These are phyloP conservation scores for Schrankia costaestrigalis DNA, from an alignment of 2,888 invertebrate genomes.

Conservation along the genomic window DNA sequence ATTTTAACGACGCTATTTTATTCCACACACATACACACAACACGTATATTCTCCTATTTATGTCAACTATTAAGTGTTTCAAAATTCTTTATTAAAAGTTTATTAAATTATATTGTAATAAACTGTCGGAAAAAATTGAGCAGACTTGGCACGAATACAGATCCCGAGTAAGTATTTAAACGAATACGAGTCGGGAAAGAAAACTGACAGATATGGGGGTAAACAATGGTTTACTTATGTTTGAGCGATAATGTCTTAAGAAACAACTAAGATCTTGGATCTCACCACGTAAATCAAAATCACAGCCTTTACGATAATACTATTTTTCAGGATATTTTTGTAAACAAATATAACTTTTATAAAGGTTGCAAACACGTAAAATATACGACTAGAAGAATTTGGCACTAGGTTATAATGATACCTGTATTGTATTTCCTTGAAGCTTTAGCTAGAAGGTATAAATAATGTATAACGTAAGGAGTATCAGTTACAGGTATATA, in stretches of 20 bases:
- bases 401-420: slow-evolving; percentile 47
- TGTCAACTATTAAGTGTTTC: slow-evolving; percentile 32
- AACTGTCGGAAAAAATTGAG: slow-evolving; percentile 62
- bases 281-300: slow-evolving; percentile 66
- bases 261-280: slow-evolving; percentile 58
- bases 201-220: no score
- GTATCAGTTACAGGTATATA: slow-evolving; percentile 18
- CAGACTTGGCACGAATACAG: slow-evolving; percentile 64
- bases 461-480: slow-evolving; percentile 21
- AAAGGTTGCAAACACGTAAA: slow-evolving; percentile 40
- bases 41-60: slow-evolving; percentile 31
- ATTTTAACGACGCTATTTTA: slow-evolving; percentile 13
- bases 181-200: no score
- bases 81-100: slow-evolving; percentile 39
- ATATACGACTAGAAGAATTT: slow-evolving; percentile 47
- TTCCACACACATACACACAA: slow-evolving; percentile 35
- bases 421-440: slow-evolving; percentile 39
- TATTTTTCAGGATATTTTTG: slow-evolving; percentile 30
- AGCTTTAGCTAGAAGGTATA: slow-evolving; percentile 39
- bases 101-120: slow-evolving; percentile 42
- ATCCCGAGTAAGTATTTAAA: slow-evolving; percentile 40
- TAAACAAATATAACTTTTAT: slow-evolving; percentile 29
- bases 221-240: slow-evolving; percentile 22
- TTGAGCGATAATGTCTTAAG: slow-evolving; percentile 38
- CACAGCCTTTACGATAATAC: slow-evolving; percentile 72